These are phyloP conservation scores for Drosophila merina DNA, from an alignment of 2,888 invertebrate species.

Conservation along the genomic window DNA sequence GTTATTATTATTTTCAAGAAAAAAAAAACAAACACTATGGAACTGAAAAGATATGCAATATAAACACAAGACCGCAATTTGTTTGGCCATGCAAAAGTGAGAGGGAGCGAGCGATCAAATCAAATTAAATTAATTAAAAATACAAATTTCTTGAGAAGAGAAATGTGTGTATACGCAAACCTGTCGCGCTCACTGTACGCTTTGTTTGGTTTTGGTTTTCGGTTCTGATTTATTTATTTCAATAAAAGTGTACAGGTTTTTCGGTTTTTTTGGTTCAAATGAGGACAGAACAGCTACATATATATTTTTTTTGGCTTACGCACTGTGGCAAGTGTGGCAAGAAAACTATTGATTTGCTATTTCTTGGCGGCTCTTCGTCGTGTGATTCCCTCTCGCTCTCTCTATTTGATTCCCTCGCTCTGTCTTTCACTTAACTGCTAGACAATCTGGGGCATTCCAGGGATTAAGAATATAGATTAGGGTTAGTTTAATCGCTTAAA, in stretches of 20 bases:
- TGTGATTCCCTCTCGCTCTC: slow-evolving; percentile 15
- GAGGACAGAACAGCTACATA: slow-evolving; percentile 12
- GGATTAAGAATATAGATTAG: slow-evolving; percentile 12
- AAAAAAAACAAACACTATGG: slow-evolving; percentile 30
- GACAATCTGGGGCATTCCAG: slow-evolving; percentile 50
- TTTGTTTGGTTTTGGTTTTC: slow-evolving; percentile 41
- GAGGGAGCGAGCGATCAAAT: slow-evolving; percentile 26
- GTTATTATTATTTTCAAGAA: slow-evolving; percentile 16
- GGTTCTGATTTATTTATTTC: slow-evolving; percentile 45
- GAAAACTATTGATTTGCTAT: slow-evolving; percentile 28
- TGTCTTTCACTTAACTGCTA: slow-evolving; percentile 48
- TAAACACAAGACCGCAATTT: slow-evolving; percentile 22
- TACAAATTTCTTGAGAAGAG: slow-evolving; percentile 32
- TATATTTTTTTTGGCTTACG: slow-evolving; percentile 62
- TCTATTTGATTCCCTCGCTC: slow-evolving; percentile 27
- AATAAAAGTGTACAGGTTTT: slow-evolving; percentile 7
- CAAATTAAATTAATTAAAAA: slow-evolving; percentile 49
- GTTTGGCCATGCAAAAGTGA: slow-evolving; percentile 30
- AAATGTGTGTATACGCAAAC: slow-evolving; percentile 25
- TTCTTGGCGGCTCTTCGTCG: slow-evolving; percentile 16
- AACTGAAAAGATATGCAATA: slow-evolving; percentile 36
- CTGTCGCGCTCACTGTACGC: slow-evolving; percentile 44
- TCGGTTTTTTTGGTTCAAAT: slow-evolving; percentile 18
- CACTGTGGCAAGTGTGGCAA: slow-evolving; percentile 48
- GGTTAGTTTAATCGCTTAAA: slow-evolving; percentile 33